A percentile compares a stretch with the other conserved stretches of the same genome.
Evolutionary conservation across 1,140 invertebrate species (phyloP).

Genomic region (Dendrolimus punctatus): DNA sequence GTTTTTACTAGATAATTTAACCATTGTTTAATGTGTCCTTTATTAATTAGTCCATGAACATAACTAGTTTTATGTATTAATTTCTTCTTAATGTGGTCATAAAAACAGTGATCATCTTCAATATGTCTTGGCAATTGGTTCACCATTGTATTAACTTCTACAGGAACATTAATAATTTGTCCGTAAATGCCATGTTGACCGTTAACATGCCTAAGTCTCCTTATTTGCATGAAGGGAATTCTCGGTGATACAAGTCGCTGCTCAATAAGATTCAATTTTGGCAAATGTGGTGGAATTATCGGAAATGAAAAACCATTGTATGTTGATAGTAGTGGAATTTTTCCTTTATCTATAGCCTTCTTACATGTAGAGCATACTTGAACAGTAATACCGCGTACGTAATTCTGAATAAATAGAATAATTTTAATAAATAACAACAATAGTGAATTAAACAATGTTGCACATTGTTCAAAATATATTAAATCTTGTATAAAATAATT

Average conservation of each 20-base stretch:
- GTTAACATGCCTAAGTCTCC: slow-evolving; percentile 1
- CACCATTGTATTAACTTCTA: slow-evolving; percentile 2
- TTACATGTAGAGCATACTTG: slow-evolving; percentile 2
- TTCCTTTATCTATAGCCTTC: neutral
- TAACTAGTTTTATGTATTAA: slow-evolving; percentile 14
- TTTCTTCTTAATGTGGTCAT: slow-evolving; percentile 14
- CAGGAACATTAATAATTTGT: slow-evolving; percentile 6
- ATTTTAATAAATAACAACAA: too few relatives aligned
- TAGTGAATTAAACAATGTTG: too few relatives aligned
- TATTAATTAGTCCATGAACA: slow-evolving; percentile 9
- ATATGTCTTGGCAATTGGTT: slow-evolving; percentile 2
- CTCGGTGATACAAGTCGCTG: slow-evolving; percentile 3
- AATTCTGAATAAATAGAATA: too few relatives aligned
- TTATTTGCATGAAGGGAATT: slow-evolving; percentile 5
- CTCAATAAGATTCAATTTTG: slow-evolving; percentile 2
- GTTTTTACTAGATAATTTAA: slow-evolving; percentile 11
- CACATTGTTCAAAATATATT: too few relatives aligned
- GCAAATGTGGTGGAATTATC: neutral
- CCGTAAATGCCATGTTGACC: slow-evolving; percentile 1
- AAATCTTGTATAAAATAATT: neutral
- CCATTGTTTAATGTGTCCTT: slow-evolving; percentile 12
- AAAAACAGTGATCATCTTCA: slow-evolving; percentile 1
- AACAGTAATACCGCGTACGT: slow-evolving; percentile 1
- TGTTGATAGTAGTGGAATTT: slow-evolving; percentile 1
- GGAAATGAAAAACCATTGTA: slow-evolving; percentile 3